These are phyloP conservation scores for Sphaerophoria rueppellii DNA, from an alignment of 2,888 invertebrate species.

Conservation along the genomic window DNA sequence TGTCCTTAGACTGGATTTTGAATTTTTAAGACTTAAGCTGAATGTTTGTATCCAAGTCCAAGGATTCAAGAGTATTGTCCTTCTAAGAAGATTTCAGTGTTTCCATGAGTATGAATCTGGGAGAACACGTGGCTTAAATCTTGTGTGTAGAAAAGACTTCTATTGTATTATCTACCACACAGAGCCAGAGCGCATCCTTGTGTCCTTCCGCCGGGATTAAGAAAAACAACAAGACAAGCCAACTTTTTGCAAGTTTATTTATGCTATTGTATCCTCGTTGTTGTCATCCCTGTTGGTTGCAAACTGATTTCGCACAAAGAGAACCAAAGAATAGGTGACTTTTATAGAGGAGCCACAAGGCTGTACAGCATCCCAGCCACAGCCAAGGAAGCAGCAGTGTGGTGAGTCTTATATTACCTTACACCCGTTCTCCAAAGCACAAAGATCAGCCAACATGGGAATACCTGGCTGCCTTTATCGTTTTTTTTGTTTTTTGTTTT, in stretches of 20 bases:
- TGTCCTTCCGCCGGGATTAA: slow-evolving; percentile 70
- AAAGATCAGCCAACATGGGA: slow-evolving; percentile 63
- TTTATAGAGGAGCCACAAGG: slow-evolving; percentile 22
- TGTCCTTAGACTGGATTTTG: slow-evolving; percentile 29
- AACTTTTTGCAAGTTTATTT: slow-evolving; percentile 66
- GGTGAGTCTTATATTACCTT: slow-evolving; percentile 5
- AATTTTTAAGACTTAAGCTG: slow-evolving; percentile 36
- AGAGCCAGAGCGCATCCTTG: slow-evolving; percentile 38
- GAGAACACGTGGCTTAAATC: slow-evolving; percentile 61
- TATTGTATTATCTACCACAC: slow-evolving; percentile 22
- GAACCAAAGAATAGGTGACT: slow-evolving; percentile 14
- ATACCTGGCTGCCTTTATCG: slow-evolving; percentile 15
- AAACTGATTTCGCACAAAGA: slow-evolving; percentile 7
- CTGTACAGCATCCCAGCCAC: slow-evolving; percentile 32
- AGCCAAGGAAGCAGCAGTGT: slow-evolving; percentile 43
- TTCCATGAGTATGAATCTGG: slow-evolving; percentile 20
- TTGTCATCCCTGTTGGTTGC: background rate
- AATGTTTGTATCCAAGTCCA: slow-evolving; percentile 35
- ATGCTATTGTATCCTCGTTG: slow-evolving; percentile 49
- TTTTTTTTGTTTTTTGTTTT: slow-evolving; percentile 14
- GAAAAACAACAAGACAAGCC: slow-evolving; percentile 37
- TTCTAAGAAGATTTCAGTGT: slow-evolving; percentile 37
- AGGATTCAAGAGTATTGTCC: slow-evolving; percentile 53
- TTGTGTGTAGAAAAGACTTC: slow-evolving; percentile 57
- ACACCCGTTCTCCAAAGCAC: background rate